Percentiles rank a stretch among this genome's conserved stretches.
Evolutionary conservation across 2,113 vertebrate genomes (phyloP).

Genomic region (Cavia porcellus): DNA sequence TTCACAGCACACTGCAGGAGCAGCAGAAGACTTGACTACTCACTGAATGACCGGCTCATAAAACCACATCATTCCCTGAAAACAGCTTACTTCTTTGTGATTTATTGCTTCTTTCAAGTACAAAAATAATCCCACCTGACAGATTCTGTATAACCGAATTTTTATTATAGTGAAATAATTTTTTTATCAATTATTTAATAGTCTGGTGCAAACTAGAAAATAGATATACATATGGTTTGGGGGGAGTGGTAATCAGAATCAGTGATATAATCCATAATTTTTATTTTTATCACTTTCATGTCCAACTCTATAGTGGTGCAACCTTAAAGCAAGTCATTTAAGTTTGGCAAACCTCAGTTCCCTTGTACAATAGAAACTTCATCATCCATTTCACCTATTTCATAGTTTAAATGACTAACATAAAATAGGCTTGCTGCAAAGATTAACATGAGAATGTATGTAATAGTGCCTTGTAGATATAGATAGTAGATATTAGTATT

Average conservation of each 20-base stretch:
- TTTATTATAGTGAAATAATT: not conserved
- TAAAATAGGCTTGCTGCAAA: not conserved
- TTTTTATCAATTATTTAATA: conserved; percentile 35
- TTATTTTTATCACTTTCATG: not conserved
- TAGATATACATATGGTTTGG: not conserved
- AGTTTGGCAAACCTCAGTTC: not conserved
- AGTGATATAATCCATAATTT: not conserved
- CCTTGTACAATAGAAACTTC: not conserved
- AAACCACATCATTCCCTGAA: not conserved
- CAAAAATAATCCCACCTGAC: not conserved
- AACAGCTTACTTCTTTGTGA: not conserved
- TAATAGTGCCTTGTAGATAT: not conserved
- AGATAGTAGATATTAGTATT: not conserved
- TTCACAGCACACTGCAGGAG: not conserved
- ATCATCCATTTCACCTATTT: not conserved
- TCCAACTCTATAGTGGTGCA: not conserved
- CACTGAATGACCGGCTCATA: not conserved
- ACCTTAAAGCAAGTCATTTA: not conserved
- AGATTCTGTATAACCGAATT: not conserved
- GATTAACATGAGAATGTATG: not conserved
- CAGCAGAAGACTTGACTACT: not conserved
- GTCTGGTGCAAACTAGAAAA: not conserved
- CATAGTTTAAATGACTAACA: not conserved
- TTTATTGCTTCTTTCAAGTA: not conserved
- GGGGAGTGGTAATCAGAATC: not conserved